Evolutionary conservation across 2,797 vertebrate genomes (phyloP), one percentile per base, ranked within the genome.

Genomic region (Labroides dimidiatus): DNA sequence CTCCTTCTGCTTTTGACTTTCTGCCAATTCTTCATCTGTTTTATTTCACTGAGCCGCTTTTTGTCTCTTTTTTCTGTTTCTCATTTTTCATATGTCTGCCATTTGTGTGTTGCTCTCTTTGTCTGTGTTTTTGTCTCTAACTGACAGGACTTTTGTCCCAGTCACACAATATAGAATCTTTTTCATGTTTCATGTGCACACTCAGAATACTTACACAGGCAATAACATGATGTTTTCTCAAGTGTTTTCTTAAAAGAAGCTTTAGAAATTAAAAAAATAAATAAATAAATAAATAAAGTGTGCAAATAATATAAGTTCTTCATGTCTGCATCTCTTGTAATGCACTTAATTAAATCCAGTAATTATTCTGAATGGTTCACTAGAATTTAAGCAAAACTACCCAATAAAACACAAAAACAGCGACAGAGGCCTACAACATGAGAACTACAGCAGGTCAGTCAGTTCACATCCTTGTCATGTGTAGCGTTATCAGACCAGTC

Each of bases 381-480:
- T 33, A 54, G 43, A 8, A 6, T 11, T 0, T 48, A 36, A 39
- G 6, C 11, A 39, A 12, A 39, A 39, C 37, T 14, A 39, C 17
- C 2, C 1, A 16, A 42, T 15, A 6, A 42, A 15, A 15, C 15
- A 5, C 41, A 42, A 6, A 16, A 39, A 39, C 37, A 39, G 13
- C 1, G 3, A 42, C 13, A 42, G 41, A 42, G 4, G 17, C 4
- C 5, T 16, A 19, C n/a, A 3, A n/a, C 43, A 45, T 45, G 43
- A 1, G 5, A n/a, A 49, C 19, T 7, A n/a, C 36, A 45, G 21
- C 60, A 21, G 23, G 64, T 71, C 39, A 43, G 27, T n/a, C 15
- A 15, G 73, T 43, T 71, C 60, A 60, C 10, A 62, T 72, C 56
- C 58, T 76, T 59, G 49, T 15, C 5, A 48, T 60, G 57, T 33